A percentile compares a stretch with the other conserved stretches of the same genome.
Conservation (phyloP, 2,888 invertebrate genomes). For the Pyrgus malvae region DNA sequence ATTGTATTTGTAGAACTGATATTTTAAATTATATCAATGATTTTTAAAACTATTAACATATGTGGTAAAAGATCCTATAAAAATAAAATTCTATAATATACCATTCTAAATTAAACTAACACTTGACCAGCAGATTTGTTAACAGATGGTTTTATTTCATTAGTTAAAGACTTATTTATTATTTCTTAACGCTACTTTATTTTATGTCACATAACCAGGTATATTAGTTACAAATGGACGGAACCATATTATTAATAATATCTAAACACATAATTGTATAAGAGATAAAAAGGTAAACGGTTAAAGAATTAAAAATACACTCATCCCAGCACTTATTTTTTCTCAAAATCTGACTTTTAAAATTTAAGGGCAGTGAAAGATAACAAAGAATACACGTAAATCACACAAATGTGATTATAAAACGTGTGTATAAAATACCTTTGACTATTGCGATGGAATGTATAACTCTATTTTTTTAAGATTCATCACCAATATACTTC, state of each 20-base stretch:
- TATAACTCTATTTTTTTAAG: too few relatives aligned
- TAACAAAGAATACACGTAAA: too few relatives aligned
- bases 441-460: not conserved
- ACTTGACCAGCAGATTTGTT: conserved; percentile 22
- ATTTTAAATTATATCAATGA: not conserved
- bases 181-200: conserved; percentile 4
- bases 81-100: conserved; percentile 1
- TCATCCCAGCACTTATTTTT: not conserved
- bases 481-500: too few relatives aligned
- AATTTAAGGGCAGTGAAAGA: not conserved
- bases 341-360: not conserved
- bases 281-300: not conserved
- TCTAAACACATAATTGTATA: not conserved
- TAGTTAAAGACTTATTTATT: not conserved
- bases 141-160: conserved; percentile 6
- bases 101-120: conserved; percentile 1
- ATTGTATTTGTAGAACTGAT: too few relatives aligned
- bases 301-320: not conserved
- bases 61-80: not conserved
- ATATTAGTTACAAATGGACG: conserved; percentile 27
- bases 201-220: conserved; percentile 26
- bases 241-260: conserved; percentile 2
- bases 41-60: conserved; percentile 2
- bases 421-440: not conserved
- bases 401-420: not conserved